Evolutionary conservation across 92 coral and sea anemone species (phyloP), one percentile per base, ranked within the genome.

Genomic region (Paragorgia papillata): DNA sequence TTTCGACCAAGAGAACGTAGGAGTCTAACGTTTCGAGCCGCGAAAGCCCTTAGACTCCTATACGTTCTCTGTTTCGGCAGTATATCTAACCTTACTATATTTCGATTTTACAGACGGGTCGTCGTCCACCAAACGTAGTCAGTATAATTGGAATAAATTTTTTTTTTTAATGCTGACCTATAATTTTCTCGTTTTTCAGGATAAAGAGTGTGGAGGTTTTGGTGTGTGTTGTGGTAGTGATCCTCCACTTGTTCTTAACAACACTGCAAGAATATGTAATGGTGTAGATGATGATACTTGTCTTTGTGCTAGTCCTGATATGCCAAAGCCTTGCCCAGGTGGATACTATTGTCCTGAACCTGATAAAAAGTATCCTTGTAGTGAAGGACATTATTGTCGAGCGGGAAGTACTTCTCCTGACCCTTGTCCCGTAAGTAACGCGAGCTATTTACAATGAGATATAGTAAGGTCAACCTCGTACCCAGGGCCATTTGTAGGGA

Each of bases 241-340:
- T 1, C 40, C 59, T 33, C 78, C 78, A 26, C 78, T 54, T 34
- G 8, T 71, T 18, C 19, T 71, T 28, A 53, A 54, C 46, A 71
- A 26, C 18, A 53, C 50, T 0, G 37, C 25, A 48, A 53, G 50
- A 35, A 53, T 31, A 53, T 71, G 78, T 25, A 29, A 32, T 12
- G 78, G 64, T 54, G 28, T 54, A 13, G 24, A 71, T 53, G 78
- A 71, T 55, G 1, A 63, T 5, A 54, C 31, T 28, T 71, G 78
- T 71, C 32, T 53, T 24, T 71, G 78, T 34, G 78, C 64, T 53
- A 64, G 78, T 3, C 40, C 48, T 24, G 78, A 31, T 6, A 17
- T 24, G 9, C 78, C 78, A 7, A 37, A 53, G 30, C 78, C 78
- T 20, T 71, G 78, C 34, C 78, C 78, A 35, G 64, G 78, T 29